A percentile compares a stretch with the other conserved stretches of the same genome.
Conservation (phyloP, 2,888 invertebrate genomes). For the Phyto melanocephala region DNA sequence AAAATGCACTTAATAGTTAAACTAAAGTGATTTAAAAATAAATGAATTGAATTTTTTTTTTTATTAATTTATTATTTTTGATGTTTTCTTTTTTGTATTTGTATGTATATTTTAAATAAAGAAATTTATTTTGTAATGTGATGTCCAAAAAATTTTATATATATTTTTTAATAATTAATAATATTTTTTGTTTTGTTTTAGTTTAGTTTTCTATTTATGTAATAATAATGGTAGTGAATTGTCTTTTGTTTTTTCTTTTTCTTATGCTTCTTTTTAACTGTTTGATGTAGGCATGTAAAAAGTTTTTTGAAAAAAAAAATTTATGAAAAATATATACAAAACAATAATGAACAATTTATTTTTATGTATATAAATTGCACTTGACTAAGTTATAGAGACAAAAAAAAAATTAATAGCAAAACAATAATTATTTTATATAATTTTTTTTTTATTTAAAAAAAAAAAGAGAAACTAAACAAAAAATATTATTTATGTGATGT, state of each 20-base stretch:
- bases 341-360: slow-evolving; percentile 35
- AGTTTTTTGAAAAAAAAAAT: slow-evolving; percentile 15
- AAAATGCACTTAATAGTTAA: slow-evolving; percentile 62
- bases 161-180: slow-evolving; percentile 30
- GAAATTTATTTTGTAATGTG: slow-evolving; percentile 45
- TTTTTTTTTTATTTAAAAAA: too few relatives aligned
- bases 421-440: slow-evolving; percentile 9
- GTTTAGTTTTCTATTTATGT: slow-evolving; percentile 29
- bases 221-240: slow-evolving; percentile 61
- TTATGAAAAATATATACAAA: slow-evolving; percentile 56
- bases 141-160: slow-evolving; percentile 42
- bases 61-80: neutral
- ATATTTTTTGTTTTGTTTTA: neutral
- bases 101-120: neutral
- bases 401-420: neutral
- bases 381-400: slow-evolving; percentile 34
- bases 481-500: slow-evolving; percentile 39
- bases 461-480: slow-evolving; percentile 29
- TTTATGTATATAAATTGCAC: slow-evolving; percentile 46
- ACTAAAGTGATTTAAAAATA: slow-evolving; percentile 55
- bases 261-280: neutral
- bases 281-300: neutral
- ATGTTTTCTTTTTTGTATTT: neutral
- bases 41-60: slow-evolving; percentile 33
- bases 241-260: slow-evolving; percentile 39